Evolutionary conservation across 2,797 vertebrate genomes (phyloP).

Genomic region (Anolis apletophallus): DNA sequence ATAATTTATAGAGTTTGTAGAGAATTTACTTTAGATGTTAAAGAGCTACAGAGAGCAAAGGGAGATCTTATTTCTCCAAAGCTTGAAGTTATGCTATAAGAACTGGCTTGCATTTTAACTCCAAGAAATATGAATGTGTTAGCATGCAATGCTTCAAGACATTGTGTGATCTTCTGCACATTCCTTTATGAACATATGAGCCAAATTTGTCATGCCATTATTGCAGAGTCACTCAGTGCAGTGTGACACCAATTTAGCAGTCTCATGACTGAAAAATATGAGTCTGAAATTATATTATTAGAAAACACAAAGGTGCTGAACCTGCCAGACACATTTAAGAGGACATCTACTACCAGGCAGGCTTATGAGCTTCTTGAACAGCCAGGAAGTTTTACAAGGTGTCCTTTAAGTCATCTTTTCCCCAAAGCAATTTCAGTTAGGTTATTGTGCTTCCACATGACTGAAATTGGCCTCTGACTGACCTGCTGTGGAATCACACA

Average conservation of each 20-base stretch:
- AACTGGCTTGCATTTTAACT: not conserved
- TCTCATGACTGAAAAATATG: not conserved
- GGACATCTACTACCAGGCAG: not conserved
- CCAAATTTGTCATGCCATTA: not conserved
- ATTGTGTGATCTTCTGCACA: not conserved
- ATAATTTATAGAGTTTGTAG: not conserved
- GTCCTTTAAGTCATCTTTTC: conserved; percentile 14
- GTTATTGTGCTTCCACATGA: conserved; percentile 28
- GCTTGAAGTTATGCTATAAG: not conserved
- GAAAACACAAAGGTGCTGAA: not conserved
- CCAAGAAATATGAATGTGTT: not conserved
- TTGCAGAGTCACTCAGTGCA: not conserved
- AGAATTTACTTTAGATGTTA: not conserved
- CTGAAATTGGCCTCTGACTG: conserved; percentile 35
- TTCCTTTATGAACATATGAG: not conserved
- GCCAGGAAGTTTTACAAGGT: conserved; percentile 19
- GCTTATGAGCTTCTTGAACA: conserved; percentile 13
- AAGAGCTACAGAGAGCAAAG: not conserved
- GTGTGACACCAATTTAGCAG: not conserved
- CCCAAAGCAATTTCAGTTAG: conserved; percentile 28
- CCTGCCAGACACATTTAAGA: not conserved
- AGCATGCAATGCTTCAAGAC: not conserved
- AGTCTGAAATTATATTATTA: not conserved
- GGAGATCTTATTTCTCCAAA: not conserved
- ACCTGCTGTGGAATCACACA: conserved; percentile 28